phyloP scores from a whole-genome alignment of 2,797 vertebrate species.

The Dicrostonyx torquatus region DNA sequence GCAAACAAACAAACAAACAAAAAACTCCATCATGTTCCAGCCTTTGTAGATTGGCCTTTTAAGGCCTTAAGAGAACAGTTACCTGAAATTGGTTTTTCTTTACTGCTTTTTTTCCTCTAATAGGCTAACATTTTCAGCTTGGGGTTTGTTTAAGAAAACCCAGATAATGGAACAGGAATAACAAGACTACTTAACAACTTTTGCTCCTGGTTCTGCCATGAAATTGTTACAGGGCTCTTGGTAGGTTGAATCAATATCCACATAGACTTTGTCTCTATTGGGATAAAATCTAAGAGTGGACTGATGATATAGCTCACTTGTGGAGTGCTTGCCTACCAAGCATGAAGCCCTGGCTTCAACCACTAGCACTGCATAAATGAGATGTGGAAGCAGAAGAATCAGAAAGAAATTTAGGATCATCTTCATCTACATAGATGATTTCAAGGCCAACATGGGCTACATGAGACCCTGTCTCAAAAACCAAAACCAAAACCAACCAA shows the following conservation, averaged over 20 bases:
- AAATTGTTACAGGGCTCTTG: constrained; percentile 11
- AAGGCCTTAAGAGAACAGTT: neutral
- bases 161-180: neutral
- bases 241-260: neutral
- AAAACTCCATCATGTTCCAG: neutral
- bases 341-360: neutral
- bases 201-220: neutral
- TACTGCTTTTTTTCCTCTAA: neutral
- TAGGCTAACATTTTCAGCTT: constrained; percentile 27
- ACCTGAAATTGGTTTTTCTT: constrained; percentile 38
- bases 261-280: neutral
- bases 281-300: neutral
- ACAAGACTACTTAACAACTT: constrained; percentile 13
- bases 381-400: neutral
- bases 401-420: neutral
- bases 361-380: neutral
- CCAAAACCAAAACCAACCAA: neutral
- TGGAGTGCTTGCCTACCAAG: neutral
- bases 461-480: neutral
- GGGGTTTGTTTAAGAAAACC: constrained; percentile 51
- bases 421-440: neutral
- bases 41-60: neutral
- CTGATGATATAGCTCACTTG: neutral
- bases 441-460: no score
- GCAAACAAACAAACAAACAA: neutral